Evolutionary conservation across 2,888 invertebrate genomes (phyloP).

Genomic region (Pomacea canaliculata): DNA sequence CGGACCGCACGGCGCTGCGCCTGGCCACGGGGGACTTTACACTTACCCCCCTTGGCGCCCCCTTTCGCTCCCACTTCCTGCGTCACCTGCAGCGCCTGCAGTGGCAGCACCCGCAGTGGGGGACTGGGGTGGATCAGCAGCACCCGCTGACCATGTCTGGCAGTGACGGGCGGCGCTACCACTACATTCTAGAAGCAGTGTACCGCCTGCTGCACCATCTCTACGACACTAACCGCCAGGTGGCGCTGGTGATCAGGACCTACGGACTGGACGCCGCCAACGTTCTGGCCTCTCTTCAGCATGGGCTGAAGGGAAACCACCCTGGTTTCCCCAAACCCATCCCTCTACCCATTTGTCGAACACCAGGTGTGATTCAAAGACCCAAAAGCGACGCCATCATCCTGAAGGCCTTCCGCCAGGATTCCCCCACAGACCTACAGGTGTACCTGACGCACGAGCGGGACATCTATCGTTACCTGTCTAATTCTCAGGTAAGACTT

Average conservation of each 20-base stretch:
- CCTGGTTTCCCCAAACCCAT: conserved; percentile 54
- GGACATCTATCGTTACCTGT: conserved; percentile 60
- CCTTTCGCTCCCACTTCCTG: conserved; percentile 57
- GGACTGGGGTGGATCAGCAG: conserved; percentile 23
- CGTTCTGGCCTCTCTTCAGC: conserved; percentile 53
- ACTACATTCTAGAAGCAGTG: conserved; percentile 67
- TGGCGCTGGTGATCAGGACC: conserved; percentile 64
- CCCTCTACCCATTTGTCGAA: conserved; percentile 46
- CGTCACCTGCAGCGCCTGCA: conserved; percentile 55
- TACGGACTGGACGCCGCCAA: conserved; percentile 67
- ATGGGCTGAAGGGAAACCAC: conserved; percentile 59
- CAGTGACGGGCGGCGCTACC: conserved; percentile 59
- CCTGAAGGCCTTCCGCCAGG: conserved; percentile 32
- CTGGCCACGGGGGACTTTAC: conserved; percentile 66
- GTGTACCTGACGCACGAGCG: conserved; percentile 33
- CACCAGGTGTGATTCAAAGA: conserved; percentile 52
- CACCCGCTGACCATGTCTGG: conserved; percentile 52
- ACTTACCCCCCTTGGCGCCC: conserved; percentile 52
- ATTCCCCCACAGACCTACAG: conserved; percentile 24
- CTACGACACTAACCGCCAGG: conserved; percentile 53
- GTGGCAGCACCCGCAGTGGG: conserved; percentile 49
- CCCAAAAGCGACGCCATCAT: conserved; percentile 38
- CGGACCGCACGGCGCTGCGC: conserved; percentile 59
- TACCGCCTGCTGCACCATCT: conserved; percentile 61
- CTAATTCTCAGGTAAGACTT: conserved; percentile 30